phyloP scores from a whole-genome alignment of 23 tunicate species.

The Halocynthia roretzi region DNA sequence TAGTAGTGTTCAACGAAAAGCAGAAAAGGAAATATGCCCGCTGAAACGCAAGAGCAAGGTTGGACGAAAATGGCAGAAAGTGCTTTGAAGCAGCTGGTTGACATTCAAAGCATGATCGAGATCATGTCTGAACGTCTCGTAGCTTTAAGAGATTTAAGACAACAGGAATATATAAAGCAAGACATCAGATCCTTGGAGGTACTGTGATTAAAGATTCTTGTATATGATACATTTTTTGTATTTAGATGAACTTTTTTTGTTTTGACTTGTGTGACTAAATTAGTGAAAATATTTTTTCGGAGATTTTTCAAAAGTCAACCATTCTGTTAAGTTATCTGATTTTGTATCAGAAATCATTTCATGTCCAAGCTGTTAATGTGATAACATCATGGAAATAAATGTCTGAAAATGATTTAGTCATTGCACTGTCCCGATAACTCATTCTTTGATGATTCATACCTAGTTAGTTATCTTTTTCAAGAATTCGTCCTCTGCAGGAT shows the following conservation, averaged over 20 bases:
- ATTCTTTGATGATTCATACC: not conserved
- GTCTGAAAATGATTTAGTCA: too few species aligned
- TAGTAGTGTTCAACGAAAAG: too few species aligned
- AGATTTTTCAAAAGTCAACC: not conserved
- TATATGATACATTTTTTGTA: too few species aligned
- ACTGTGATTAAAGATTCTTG: not conserved
- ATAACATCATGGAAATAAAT: too few species aligned
- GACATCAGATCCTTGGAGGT: constrained; percentile 61
- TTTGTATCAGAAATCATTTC: too few species aligned
- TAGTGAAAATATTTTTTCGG: too few species aligned
- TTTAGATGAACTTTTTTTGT: not conserved
- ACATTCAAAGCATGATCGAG: constrained; percentile 59
- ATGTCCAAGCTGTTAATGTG: too few species aligned
- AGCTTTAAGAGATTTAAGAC: constrained; percentile 35
- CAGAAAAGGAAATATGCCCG: not conserved
- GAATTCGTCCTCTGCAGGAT: not conserved
- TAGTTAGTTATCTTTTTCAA: not conserved
- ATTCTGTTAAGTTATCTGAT: not conserved
- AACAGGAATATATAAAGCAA: constrained; percentile 36
- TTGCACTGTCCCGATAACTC: not conserved
- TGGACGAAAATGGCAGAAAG: constrained; percentile 5
- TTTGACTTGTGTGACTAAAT: not conserved
- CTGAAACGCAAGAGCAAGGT: not conserved
- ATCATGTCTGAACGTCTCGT: constrained; percentile 46
- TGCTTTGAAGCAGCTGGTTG: constrained; percentile 29